Percentiles rank a stretch among this genome's conserved stretches.
Conservation (phyloP, 2,113 vertebrate species). For the Ginglymostoma cirratum region DNA sequence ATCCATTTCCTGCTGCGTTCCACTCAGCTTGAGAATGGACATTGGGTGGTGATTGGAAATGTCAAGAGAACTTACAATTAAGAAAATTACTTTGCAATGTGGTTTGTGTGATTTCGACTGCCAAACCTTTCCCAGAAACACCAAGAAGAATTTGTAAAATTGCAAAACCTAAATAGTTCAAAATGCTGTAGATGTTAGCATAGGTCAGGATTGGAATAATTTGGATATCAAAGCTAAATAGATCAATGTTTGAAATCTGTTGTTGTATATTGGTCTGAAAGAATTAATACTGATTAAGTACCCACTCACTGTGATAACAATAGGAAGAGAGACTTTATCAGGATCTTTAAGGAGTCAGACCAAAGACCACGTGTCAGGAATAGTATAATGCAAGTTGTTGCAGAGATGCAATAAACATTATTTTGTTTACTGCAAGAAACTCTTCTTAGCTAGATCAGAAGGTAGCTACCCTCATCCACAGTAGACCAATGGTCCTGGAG, state of each 20-base stretch:
- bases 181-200: not conserved
- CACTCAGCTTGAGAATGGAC: not conserved
- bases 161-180: not conserved
- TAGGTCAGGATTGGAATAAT: not conserved
- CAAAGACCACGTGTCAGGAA: no score
- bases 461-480: no score
- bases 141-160: not conserved
- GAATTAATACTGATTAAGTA: no score
- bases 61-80: not conserved
- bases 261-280: no score
- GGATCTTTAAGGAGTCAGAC: no score
- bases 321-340: no score
- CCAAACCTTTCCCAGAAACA: not conserved
- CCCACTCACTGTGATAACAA: no score
- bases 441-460: no score
- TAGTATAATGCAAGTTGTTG: no score
- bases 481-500: no score
- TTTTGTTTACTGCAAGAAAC: no score
- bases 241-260: not conserved
- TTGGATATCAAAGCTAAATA: not conserved
- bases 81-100: not conserved
- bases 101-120: not conserved
- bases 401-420: no score
- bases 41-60: not conserved
- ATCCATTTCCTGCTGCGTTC: not conserved